These are phyloP conservation scores for Ormyrus rosae DNA, from an alignment of 2,888 invertebrate species.

Conservation along the genomic window DNA sequence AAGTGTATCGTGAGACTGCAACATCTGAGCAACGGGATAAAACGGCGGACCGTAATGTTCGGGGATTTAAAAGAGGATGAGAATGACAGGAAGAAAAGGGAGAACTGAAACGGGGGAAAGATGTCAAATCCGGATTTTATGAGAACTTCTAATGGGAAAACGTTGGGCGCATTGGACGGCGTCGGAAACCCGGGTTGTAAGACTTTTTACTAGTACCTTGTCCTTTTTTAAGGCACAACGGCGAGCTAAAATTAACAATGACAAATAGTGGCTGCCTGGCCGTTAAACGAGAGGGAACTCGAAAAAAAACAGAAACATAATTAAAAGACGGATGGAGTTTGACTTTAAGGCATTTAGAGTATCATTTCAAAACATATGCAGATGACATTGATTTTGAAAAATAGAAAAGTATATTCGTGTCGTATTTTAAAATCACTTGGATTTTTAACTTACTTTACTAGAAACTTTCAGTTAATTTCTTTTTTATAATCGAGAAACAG, in stretches of 20 bases:
- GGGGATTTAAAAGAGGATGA: slow-evolving; percentile 43
- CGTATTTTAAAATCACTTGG: too few species aligned
- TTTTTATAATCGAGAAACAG: too few species aligned
- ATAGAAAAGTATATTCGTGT: too few species aligned
- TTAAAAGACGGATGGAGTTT: slow-evolving; percentile 45
- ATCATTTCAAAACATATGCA: slow-evolving; percentile 43
- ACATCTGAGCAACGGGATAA: neutral
- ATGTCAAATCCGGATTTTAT: slow-evolving; percentile 55
- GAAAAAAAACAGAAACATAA: slow-evolving; percentile 26
- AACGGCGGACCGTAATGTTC: slow-evolving; percentile 25
- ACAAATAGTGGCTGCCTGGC: slow-evolving; percentile 27
- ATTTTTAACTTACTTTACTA: too few species aligned
- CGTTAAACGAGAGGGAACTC: slow-evolving; percentile 12
- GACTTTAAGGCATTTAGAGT: slow-evolving; percentile 16
- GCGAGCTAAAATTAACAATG: slow-evolving; percentile 52
- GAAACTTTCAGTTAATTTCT: too few species aligned
- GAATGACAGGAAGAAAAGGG: slow-evolving; percentile 55
- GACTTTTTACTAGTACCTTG: neutral
- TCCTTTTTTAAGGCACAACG: slow-evolving; percentile 8
- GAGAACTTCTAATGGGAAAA: slow-evolving; percentile 44
- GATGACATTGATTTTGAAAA: too few species aligned
- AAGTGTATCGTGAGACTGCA: neutral
- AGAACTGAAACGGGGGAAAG: slow-evolving; percentile 49
- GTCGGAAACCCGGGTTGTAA: slow-evolving; percentile 15
- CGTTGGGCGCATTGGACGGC: neutral